These are phyloP conservation scores for Teleopsis dalmanni DNA, from an alignment of 1,140 invertebrate genomes.

Conservation along the genomic window DNA sequence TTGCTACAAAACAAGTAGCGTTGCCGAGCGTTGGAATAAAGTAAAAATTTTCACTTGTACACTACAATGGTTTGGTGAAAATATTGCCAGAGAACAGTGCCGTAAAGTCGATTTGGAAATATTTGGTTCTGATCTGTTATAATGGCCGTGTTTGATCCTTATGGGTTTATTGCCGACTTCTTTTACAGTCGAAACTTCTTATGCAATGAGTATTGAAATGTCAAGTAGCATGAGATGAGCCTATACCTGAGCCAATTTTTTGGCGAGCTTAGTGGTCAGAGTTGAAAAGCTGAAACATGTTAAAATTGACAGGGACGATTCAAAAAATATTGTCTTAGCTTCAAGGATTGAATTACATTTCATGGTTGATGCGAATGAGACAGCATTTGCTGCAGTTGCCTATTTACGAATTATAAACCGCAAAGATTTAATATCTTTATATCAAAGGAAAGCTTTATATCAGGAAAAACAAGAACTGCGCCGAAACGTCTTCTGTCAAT, in stretches of 20 bases:
- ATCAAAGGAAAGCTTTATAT: not conserved
- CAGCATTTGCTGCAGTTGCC: slow-evolving; percentile 2
- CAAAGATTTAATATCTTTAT: too few relatives aligned
- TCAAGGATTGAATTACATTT: not conserved
- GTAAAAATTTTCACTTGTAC: not conserved
- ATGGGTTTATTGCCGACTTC: not conserved
- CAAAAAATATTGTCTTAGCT: not conserved
- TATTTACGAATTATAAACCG: not conserved
- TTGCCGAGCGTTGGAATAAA: not conserved
- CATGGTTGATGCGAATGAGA: slow-evolving; percentile 4
- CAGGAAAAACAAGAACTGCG: not conserved
- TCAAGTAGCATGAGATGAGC: not conserved
- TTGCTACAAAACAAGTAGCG: not conserved
- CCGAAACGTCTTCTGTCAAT: not conserved
- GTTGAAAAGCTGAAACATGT: not conserved
- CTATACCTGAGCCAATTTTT: not conserved
- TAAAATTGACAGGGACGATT: not conserved
- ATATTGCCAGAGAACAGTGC: not conserved
- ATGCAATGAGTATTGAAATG: not conserved
- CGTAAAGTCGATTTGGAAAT: not conserved
- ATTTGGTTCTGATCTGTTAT: not conserved
- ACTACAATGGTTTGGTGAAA: slow-evolving; percentile 2
- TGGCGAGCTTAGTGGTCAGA: not conserved
- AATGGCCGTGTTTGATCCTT: slow-evolving; percentile 7
- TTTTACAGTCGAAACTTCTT: not conserved